A percentile compares a stretch with the other conserved stretches of the same genome.
These are phyloP conservation scores for Saxidomus purpurata DNA, from an alignment of 1,140 invertebrate species.

Conservation along the genomic window DNA sequence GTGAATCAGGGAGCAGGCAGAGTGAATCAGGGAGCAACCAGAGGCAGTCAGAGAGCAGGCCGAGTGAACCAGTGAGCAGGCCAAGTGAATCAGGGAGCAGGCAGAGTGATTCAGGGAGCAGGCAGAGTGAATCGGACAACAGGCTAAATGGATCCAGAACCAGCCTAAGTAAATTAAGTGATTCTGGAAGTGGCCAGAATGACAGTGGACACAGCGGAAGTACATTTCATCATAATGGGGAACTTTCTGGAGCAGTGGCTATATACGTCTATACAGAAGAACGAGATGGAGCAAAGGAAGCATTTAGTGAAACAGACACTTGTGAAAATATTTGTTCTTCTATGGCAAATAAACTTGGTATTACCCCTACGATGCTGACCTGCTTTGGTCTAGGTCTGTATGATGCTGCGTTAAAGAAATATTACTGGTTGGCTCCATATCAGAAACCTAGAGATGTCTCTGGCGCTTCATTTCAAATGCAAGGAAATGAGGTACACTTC, in stretches of 20 bases:
- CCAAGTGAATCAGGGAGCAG: neutral
- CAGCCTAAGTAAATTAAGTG: neutral
- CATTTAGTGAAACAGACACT: neutral
- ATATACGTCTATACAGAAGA: neutral
- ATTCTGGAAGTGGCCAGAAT: neutral
- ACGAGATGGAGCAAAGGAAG: neutral
- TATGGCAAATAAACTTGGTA: neutral
- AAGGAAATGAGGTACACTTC: neutral
- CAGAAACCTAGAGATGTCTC: neutral
- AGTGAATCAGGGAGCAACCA: no score
- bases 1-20: no score
- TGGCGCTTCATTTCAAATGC: neutral
- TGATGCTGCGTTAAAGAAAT: neutral
- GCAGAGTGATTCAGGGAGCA: neutral
- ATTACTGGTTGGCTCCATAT: neutral
- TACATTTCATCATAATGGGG: no score
- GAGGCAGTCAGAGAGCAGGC: no score
- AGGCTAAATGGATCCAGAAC: neutral
- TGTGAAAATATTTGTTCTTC: slow-evolving; percentile 1
- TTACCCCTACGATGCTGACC: slow-evolving; percentile 1
- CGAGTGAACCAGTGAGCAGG: no score
- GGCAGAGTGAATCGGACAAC: neutral
- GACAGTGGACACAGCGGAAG: neutral
- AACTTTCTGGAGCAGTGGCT: neutral
- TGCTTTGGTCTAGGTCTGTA: neutral